Conservation (phyloP, 2,888 invertebrate species). For the Leptopilina myrica region DNA sequence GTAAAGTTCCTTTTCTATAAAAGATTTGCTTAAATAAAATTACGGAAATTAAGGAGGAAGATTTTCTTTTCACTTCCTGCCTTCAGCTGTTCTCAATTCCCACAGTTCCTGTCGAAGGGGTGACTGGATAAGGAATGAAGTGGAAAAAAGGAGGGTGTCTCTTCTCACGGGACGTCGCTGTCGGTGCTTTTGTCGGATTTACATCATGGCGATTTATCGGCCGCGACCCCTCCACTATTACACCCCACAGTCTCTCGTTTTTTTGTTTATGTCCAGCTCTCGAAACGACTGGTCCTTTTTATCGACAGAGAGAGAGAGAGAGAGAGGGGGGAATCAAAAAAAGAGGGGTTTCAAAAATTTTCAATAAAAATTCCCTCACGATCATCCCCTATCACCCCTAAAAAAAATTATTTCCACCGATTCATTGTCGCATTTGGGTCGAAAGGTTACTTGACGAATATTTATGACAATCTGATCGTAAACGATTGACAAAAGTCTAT, state of each 20-base stretch:
- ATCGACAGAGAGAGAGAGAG: conserved; percentile 25
- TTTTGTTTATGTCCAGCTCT: conserved; percentile 61
- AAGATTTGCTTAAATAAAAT: conserved; percentile 13
- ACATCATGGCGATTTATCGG: conserved; percentile 63
- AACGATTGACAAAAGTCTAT: conserved; percentile 29
- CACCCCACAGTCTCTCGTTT: conserved; percentile 35
- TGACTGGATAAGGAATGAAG: conserved; percentile 61
- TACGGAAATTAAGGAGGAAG: conserved; percentile 3
- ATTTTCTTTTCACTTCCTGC: conserved; percentile 51
- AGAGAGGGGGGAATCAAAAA: not conserved
- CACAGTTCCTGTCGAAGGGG: conserved; percentile 69
- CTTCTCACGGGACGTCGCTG: conserved; percentile 49
- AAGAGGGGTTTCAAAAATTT: conserved; percentile 24
- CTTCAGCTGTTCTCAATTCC: conserved; percentile 69
- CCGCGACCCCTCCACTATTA: conserved; percentile 50
- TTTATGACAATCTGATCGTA: conserved; percentile 30
- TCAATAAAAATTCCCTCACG: conserved; percentile 29
- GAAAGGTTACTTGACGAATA: conserved; percentile 15
- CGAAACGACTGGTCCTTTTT: conserved; percentile 54
- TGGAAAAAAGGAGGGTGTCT: conserved; percentile 50
- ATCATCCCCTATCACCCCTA: conserved; percentile 6
- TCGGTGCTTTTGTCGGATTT: conserved; percentile 55
- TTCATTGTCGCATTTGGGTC: conserved; percentile 23
- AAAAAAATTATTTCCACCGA: not conserved
- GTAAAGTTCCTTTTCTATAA: too few relatives aligned